A percentile compares a stretch with the other conserved stretches of the same genome.
Evolutionary conservation across 2,888 invertebrate genomes (phyloP).

Genomic region (Conistra vaccinii): DNA sequence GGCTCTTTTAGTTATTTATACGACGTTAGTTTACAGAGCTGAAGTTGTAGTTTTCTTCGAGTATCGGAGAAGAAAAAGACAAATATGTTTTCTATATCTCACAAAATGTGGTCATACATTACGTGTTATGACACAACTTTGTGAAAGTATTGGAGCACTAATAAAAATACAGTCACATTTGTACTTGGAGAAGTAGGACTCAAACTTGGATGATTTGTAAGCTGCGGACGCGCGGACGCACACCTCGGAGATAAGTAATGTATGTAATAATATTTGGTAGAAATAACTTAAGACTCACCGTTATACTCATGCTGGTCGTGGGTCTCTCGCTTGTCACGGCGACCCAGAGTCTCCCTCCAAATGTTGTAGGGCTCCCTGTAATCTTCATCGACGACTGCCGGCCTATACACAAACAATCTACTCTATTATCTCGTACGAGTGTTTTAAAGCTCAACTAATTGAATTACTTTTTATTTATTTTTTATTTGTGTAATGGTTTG

Average conservation of each 20-base stretch:
- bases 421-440: conserved; percentile 30
- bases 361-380: conserved; percentile 88
- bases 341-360: conserved; percentile 87
- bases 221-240: conserved; percentile 10
- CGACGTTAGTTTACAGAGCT: conserved; percentile 15
- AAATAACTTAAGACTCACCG: conserved; percentile 73
- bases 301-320: conserved; percentile 88
- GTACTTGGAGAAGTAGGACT: conserved; percentile 45
- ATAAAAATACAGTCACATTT: conserved; percentile 62
- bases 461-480: conserved; percentile 40
- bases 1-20: conserved; percentile 27
- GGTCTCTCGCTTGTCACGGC: conserved; percentile 82
- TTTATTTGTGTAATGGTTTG: conserved; percentile 26
- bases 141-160: conserved; percentile 46
- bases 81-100: conserved; percentile 50
- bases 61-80: conserved; percentile 30
- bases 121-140: conserved; percentile 57
- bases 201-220: conserved; percentile 56
- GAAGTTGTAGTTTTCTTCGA: conserved; percentile 28
- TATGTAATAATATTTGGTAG: conserved; percentile 22
- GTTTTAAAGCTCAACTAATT: conserved; percentile 43
- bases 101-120: conserved; percentile 51
- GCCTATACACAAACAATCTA: conserved; percentile 74
- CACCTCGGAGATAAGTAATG: conserved; percentile 7
- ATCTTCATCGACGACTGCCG: conserved; percentile 88